Percentiles rank a stretch among this genome's conserved stretches.
Evolutionary conservation across 53 echinoderm and acorn worm genomes (phyloP).

Genomic region (Actinopyga echinites): DNA sequence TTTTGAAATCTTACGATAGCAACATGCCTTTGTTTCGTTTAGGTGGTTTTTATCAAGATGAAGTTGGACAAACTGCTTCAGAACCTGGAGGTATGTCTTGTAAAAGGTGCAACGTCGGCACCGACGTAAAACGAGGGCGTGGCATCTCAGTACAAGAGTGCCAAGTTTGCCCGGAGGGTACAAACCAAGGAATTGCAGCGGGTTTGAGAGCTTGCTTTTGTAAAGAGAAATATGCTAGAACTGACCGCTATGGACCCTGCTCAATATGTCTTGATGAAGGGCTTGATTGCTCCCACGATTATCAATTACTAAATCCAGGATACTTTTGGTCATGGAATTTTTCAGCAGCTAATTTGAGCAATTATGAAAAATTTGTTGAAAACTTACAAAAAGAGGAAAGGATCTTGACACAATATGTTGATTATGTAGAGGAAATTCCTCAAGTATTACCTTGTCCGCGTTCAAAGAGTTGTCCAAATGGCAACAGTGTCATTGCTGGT

Average conservation of each 20-base stretch:
- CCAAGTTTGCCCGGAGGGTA: neutral
- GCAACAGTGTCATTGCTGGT: neutral
- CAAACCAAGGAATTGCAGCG: neutral
- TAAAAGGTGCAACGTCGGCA: neutral
- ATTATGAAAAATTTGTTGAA: neutral
- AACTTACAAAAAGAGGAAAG: neutral
- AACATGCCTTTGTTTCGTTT: neutral
- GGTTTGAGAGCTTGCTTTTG: conserved; percentile 21
- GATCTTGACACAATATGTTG: neutral
- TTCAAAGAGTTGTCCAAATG: neutral
- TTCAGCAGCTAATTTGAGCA: neutral
- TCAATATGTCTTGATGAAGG: conserved; percentile 5
- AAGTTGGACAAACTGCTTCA: neutral
- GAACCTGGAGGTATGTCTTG: neutral
- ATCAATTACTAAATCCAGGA: neutral
- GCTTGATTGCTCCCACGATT: neutral
- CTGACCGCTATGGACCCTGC: too few species aligned
- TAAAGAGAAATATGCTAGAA: too few species aligned
- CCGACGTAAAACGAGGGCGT: neutral
- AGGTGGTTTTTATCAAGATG: conserved; percentile 24
- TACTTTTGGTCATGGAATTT: neutral
- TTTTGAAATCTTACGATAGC: neutral
- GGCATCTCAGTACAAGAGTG: neutral
- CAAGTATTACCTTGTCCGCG: neutral
- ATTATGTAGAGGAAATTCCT: neutral